phyloP scores from a whole-genome alignment of 2,113 vertebrate species.

The Gymnorhina tibicen region DNA sequence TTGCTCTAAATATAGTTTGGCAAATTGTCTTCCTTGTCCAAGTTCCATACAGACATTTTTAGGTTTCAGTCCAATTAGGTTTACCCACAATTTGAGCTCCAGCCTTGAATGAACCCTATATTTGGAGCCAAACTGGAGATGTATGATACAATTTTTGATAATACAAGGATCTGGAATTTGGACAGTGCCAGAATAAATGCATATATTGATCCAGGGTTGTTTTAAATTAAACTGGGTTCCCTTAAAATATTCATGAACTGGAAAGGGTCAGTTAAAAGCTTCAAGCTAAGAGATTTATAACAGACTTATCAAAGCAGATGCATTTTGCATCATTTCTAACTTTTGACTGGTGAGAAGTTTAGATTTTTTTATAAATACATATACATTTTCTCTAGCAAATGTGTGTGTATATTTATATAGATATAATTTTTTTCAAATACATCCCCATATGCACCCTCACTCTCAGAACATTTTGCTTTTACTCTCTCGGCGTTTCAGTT shows the following conservation, averaged over 20 bases:
- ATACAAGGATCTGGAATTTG: constrained; percentile 13
- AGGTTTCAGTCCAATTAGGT: not conserved
- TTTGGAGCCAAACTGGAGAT: not conserved
- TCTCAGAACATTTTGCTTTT: constrained; percentile 62
- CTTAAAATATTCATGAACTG: constrained; percentile 64
- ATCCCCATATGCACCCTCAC: constrained; percentile 66
- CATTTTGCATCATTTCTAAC: constrained; percentile 64
- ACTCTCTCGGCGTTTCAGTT: constrained; percentile 52
- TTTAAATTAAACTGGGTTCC: constrained; percentile 55
- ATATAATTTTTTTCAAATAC: constrained; percentile 56
- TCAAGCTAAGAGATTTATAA: constrained; percentile 54
- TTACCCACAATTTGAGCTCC: constrained; percentile 18
- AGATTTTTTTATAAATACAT: constrained; percentile 63
- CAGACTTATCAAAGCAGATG: constrained; percentile 57
- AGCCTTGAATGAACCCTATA: constrained; percentile 39
- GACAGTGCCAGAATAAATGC: constrained; percentile 45
- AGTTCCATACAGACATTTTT: not conserved
- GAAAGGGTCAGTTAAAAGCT: constrained; percentile 59
- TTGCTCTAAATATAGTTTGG: not conserved
- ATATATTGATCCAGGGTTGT: constrained; percentile 54
- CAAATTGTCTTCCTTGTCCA: not conserved
- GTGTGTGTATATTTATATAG: constrained; percentile 69
- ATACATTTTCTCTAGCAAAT: constrained; percentile 59
- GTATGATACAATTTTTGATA: constrained; percentile 22
- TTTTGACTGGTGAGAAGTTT: constrained; percentile 59